Percentiles rank a stretch among this genome's conserved stretches.
phyloP scores from a whole-genome alignment of 2,888 invertebrate genomes.

The Auanema freiburgensis region DNA sequence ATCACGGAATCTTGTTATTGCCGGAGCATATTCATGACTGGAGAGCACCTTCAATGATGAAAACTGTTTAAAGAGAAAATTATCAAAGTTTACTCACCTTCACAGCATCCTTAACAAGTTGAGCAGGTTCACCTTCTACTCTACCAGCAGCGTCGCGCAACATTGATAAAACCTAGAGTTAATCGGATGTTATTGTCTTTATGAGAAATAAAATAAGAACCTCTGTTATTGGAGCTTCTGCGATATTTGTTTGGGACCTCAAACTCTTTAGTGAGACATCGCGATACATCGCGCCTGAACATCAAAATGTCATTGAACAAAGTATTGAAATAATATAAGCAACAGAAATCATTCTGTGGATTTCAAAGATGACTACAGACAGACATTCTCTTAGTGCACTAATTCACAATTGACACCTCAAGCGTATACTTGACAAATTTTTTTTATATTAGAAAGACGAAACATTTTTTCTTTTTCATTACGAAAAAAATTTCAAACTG shows the following conservation, averaged over 20 bases:
- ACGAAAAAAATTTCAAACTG: no score
- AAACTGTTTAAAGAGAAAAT: neutral
- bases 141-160: slow-evolving; percentile 46
- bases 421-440: no score
- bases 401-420: no score
- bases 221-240: slow-evolving; percentile 62
- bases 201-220: slow-evolving; percentile 19
- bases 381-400: no score
- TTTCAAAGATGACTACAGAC: no score
- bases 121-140: slow-evolving; percentile 43
- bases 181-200: neutral
- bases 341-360: no score
- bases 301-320: slow-evolving; percentile 13
- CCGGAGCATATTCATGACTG: slow-evolving; percentile 59
- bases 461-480: no score
- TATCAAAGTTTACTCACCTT: slow-evolving; percentile 24
- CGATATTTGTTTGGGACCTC: slow-evolving; percentile 50
- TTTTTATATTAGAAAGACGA: no score
- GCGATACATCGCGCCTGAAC: slow-evolving; percentile 50
- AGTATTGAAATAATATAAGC: neutral
- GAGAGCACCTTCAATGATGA: slow-evolving; percentile 39
- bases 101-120: slow-evolving; percentile 40
- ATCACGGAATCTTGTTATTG: slow-evolving; percentile 57
- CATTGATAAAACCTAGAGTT: slow-evolving; percentile 43
- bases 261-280: slow-evolving; percentile 53